phyloP scores from a whole-genome alignment of 2,797 vertebrate genomes.

The Champsocephalus esox region DNA sequence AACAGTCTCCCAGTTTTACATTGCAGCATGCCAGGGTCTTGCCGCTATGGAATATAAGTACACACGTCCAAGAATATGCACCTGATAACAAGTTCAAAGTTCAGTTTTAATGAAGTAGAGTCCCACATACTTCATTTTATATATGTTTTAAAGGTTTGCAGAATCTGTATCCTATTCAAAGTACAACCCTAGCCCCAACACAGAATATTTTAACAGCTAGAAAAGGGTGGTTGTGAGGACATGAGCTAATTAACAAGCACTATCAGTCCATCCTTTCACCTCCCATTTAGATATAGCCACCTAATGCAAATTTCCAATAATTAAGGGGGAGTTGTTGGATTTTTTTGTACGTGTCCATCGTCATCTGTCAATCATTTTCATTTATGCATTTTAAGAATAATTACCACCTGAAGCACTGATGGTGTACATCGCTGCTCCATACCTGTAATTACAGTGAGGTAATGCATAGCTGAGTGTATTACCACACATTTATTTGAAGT shows the following conservation, averaged over 20 bases:
- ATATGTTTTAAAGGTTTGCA: neutral
- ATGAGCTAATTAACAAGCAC: conserved; percentile 49
- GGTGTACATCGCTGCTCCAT: conserved; percentile 3
- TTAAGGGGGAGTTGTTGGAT: conserved; percentile 26
- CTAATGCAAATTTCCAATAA: conserved; percentile 57
- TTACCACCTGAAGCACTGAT: conserved; percentile 49
- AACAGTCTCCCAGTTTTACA: conserved; percentile 50
- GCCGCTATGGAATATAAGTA: conserved; percentile 28
- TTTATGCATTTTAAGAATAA: conserved; percentile 39
- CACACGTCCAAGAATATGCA: conserved; percentile 9
- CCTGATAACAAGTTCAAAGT: conserved; percentile 16
- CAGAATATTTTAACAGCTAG: conserved; percentile 14
- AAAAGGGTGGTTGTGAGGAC: conserved; percentile 33
- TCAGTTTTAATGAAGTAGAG: conserved; percentile 9
- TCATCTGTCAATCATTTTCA: conserved; percentile 54
- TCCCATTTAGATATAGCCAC: conserved; percentile 29
- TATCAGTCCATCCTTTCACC: conserved; percentile 31
- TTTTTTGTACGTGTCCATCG: conserved; percentile 14
- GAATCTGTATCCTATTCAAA: neutral
- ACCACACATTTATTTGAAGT: conserved; percentile 39
- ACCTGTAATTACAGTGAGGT: conserved; percentile 50
- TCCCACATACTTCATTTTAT: conserved; percentile 1
- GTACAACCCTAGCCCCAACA: conserved; percentile 3
- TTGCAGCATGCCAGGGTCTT: conserved; percentile 37
- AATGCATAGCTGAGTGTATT: conserved; percentile 39